A percentile compares a stretch with the other conserved stretches of the same genome.
Conservation (phyloP, 1,140 invertebrate species). For the Leptinotarsa undecemlineata region DNA sequence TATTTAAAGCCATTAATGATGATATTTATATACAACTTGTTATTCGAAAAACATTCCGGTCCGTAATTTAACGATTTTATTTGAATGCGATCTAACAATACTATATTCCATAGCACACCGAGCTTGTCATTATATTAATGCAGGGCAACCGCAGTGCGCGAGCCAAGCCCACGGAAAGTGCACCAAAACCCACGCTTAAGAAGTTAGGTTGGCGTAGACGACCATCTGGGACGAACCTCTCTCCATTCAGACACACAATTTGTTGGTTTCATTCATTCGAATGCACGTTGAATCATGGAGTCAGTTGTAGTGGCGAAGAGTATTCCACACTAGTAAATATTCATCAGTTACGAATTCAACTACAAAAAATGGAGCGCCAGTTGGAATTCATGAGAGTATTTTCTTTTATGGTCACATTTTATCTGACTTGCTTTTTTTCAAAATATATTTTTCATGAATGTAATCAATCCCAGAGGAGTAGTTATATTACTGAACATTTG, state of each 20-base stretch:
- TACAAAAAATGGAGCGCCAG: no score
- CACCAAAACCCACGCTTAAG: conserved; percentile 34
- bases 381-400: no score
- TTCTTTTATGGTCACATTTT: no score
- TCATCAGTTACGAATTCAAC: not conserved
- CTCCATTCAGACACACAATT: conserved; percentile 27
- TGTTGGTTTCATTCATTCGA: conserved; percentile 25
- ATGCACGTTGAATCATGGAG: conserved; percentile 6
- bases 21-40: not conserved
- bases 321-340: conserved; percentile 14
- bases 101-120: conserved; percentile 7
- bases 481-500: no score
- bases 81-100: conserved; percentile 8
- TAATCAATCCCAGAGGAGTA: no score
- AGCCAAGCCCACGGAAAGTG: conserved; percentile 40
- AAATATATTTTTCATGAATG: no score
- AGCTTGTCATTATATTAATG: conserved; percentile 13
- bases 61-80: conserved; percentile 3
- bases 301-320: not conserved
- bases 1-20: conserved; percentile 10
- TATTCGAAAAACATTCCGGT: conserved; percentile 6
- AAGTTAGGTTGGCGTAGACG: conserved; percentile 34
- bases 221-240: conserved; percentile 24
- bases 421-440: no score
- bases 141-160: conserved; percentile 30